Conservation (phyloP, 2,888 invertebrate species). For the Leptothorax acervorum region DNA sequence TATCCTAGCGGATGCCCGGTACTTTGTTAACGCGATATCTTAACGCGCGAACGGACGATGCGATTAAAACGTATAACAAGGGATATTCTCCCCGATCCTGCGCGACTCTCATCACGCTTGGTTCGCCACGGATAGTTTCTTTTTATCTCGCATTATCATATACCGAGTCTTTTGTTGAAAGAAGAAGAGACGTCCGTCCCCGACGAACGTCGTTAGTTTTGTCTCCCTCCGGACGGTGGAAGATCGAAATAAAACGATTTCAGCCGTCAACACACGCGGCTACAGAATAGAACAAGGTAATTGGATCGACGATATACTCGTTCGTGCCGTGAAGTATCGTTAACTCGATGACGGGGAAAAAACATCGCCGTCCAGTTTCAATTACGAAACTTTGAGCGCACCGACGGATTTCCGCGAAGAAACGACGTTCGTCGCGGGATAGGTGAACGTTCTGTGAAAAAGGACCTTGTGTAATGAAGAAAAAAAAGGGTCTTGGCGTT, state of each 20-base stretch:
- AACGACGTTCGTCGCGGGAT: not conserved
- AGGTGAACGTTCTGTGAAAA: not conserved
- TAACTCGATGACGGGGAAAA: conserved; percentile 19
- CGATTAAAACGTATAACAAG: conserved; percentile 41
- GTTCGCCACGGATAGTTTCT: not conserved
- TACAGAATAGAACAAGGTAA: conserved; percentile 4
- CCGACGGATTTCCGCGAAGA: conserved; percentile 8
- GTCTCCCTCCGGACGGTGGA: not conserved
- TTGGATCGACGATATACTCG: conserved; percentile 5
- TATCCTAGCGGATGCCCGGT: conserved; percentile 41
- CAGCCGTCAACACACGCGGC: not conserved
- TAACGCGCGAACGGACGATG: conserved; percentile 44
- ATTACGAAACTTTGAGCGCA: conserved; percentile 1
- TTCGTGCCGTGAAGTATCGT: conserved; percentile 3
- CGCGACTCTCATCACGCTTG: not conserved
- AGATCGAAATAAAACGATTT: conserved; percentile 1
- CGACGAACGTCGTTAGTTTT: not conserved
- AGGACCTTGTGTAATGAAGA: not conserved
- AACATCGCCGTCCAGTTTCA: conserved; percentile 1
- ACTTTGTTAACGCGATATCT: conserved; percentile 29
- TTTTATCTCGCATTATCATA: conserved; percentile 5
- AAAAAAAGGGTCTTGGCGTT: not conserved
- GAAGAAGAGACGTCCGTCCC: not conserved
- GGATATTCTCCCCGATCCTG: conserved; percentile 33
- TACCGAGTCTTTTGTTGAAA: conserved; percentile 12